Base-by-base conservation (phyloP, 2,888 invertebrate genomes). In the Drosophila engyochracea region DNA sequence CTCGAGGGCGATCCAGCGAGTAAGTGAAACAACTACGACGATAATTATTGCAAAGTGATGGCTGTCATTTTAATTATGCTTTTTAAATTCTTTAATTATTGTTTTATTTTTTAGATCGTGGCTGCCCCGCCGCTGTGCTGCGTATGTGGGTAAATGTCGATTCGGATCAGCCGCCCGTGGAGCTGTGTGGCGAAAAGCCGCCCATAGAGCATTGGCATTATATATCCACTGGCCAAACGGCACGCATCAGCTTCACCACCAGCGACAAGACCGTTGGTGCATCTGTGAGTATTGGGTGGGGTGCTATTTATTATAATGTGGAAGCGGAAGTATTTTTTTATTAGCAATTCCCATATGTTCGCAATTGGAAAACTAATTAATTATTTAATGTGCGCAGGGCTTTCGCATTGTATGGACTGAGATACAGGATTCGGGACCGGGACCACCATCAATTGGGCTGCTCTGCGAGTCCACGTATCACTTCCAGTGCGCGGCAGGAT, bases 371-470 rank as follows among this genome's bases (percentile, higher is more conserved):
- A 33, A 47, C 3, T 19, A 58, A 60, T 49, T 10, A 44, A 51
- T 25, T 33, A 10, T 28, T 39, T 33, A 10, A 22, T 54, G 30
- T 30, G 39, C 52, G 22, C 67, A 96, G 93, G 99, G 99, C 73
- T 99, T 99, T 94, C 96, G 97, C 92, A 97, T 98, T 57, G 96
- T 98, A 62, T 99, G 99, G 98, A 99, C 99, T 70, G 99, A 99
- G 94, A 96, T 99, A 86, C 95, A 95, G 86, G 95, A 95, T 77
- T 95, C 95, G 59, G 95, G 95, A 70, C 94, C 94, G 66, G 94
- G 94, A 77, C 93, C 93, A 70, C 93, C 93, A 79, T 92, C 93
- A 33, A 93, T 93, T 82, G 92, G 93, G 41, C 84, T 93, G 70
- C 87, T 93, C 57, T 94, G 94, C 83, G 94, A 94, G 82, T 93